Conservation (phyloP, 2,888 invertebrate species). For the Parascotia fuliginaria region DNA sequence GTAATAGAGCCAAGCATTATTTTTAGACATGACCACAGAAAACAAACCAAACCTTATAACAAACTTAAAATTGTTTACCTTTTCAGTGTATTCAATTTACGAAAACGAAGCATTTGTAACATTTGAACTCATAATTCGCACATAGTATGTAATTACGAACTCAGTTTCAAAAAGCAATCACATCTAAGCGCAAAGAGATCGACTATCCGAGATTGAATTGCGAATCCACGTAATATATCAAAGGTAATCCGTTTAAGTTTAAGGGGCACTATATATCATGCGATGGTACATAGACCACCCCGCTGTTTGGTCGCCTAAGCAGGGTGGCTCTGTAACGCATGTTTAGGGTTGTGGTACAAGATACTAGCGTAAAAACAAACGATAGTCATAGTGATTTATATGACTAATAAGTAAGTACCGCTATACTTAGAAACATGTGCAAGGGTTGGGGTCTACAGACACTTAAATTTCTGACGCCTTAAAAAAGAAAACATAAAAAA, state of each 20-base stretch:
- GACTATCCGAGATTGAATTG: conserved; percentile 83
- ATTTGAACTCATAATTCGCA: conserved; percentile 4
- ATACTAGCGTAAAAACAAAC: conserved; percentile 14
- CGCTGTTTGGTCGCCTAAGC: conserved; percentile 81
- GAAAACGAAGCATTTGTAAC: not conserved
- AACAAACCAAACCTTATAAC: too few relatives aligned
- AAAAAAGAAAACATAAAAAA: too few relatives aligned
- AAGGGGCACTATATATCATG: conserved; percentile 83
- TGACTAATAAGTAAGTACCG: too few relatives aligned
- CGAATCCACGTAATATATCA: conserved; percentile 83
- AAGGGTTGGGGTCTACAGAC: too few relatives aligned
- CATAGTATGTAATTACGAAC: conserved; percentile 58
- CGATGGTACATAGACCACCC: conserved; percentile 73
- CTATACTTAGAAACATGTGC: too few relatives aligned
- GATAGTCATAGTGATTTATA: too few relatives aligned
- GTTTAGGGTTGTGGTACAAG: conserved; percentile 59
- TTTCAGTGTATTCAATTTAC: not conserved
- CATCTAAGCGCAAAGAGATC: conserved; percentile 65
- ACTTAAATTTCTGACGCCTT: too few relatives aligned
- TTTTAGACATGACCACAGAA: too few relatives aligned
- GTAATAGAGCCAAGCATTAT: too few relatives aligned
- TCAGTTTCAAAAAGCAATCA: conserved; percentile 73
- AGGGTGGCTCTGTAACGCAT: conserved; percentile 75
- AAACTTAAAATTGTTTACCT: too few relatives aligned
- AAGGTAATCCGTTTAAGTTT: conserved; percentile 85